phyloP scores from a whole-genome alignment of 2,888 invertebrate genomes.

The Pyrrhia umbra region DNA sequence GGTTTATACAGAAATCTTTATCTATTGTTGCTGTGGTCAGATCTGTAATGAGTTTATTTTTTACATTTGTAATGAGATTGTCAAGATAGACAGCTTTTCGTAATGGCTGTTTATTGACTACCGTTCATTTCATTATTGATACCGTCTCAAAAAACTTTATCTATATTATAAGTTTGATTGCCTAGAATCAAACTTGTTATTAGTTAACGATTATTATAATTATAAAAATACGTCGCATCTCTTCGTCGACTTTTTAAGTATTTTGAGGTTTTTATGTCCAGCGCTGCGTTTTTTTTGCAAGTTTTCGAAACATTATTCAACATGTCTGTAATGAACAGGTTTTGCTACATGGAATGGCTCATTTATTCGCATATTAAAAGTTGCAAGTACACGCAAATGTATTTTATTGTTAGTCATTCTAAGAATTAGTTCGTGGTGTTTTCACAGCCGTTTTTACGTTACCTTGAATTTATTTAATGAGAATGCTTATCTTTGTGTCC shows the following conservation, averaged over 20 bases:
- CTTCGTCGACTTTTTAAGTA: slow-evolving; percentile 38
- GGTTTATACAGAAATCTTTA: slow-evolving; percentile 56
- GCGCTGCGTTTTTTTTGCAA: slow-evolving; percentile 44
- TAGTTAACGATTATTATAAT: slow-evolving; percentile 60
- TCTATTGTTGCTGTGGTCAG: slow-evolving; percentile 64
- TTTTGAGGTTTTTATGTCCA: slow-evolving; percentile 45
- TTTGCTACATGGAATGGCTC: slow-evolving; percentile 49
- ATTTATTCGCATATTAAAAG: slow-evolving; percentile 57
- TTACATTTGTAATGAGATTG: slow-evolving; percentile 73
- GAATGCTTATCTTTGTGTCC: slow-evolving; percentile 29
- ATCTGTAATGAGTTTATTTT: slow-evolving; percentile 71
- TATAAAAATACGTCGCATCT: slow-evolving; percentile 52
- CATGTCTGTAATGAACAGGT: slow-evolving; percentile 50
- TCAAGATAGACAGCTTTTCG: slow-evolving; percentile 66
- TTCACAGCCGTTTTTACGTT: slow-evolving; percentile 41
- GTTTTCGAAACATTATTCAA: slow-evolving; percentile 36
- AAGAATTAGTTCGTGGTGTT: slow-evolving; percentile 32
- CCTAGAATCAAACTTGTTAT: slow-evolving; percentile 52
- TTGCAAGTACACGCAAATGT: slow-evolving; percentile 53
- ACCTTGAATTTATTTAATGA: slow-evolving; percentile 42
- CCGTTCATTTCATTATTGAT: slow-evolving; percentile 60
- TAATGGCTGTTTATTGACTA: slow-evolving; percentile 65
- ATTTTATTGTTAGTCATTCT: slow-evolving; percentile 56
- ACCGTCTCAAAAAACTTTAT: slow-evolving; percentile 49
- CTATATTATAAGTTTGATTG: slow-evolving; percentile 56